phyloP scores from a whole-genome alignment of 2,888 invertebrate genomes.

The Volucella bombylans region DNA sequence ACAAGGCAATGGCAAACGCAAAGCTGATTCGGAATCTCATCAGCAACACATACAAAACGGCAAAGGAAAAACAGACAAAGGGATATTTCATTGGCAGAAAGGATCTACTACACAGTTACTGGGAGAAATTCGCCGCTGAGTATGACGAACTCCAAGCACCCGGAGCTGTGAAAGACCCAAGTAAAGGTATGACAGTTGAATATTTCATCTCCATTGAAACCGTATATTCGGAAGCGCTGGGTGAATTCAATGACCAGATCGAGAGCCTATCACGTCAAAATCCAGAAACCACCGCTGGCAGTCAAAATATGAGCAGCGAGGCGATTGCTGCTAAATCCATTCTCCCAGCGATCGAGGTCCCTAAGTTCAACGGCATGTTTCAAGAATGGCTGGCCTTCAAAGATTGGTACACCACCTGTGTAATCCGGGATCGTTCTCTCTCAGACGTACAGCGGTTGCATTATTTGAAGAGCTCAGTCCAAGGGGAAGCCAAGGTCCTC shows the following conservation, averaged over 20 bases:
- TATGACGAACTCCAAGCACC: no score
- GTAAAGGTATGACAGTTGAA: background rate
- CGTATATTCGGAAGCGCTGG: slow-evolving; percentile 1
- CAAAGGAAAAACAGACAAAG: slow-evolving; percentile 29
- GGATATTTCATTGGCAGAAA: slow-evolving; percentile 24
- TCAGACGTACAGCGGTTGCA: slow-evolving; percentile 5
- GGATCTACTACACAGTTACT: slow-evolving; percentile 4
- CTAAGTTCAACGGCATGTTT: slow-evolving; percentile 35
- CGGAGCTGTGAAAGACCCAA: no score
- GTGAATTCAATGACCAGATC: background rate
- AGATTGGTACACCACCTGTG: background rate
- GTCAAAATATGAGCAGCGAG: slow-evolving; percentile 37
- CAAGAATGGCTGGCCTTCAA: slow-evolving; percentile 9
- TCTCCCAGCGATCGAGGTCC: slow-evolving; percentile 33
- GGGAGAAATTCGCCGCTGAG: no score
- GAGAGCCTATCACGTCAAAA: no score
- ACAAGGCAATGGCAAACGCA: background rate
- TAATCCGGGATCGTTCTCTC: background rate
- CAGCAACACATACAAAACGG: slow-evolving; percentile 23
- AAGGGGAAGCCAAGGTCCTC: background rate
- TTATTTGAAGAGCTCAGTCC: background rate
- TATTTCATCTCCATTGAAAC: background rate
- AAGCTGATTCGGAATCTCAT: slow-evolving; percentile 17
- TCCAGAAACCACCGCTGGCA: background rate
- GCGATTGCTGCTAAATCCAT: slow-evolving; percentile 18